Percentiles rank a stretch among this genome's conserved stretches.
Conservation (phyloP, 2,888 invertebrate species). For the Drosophila recens region DNA sequence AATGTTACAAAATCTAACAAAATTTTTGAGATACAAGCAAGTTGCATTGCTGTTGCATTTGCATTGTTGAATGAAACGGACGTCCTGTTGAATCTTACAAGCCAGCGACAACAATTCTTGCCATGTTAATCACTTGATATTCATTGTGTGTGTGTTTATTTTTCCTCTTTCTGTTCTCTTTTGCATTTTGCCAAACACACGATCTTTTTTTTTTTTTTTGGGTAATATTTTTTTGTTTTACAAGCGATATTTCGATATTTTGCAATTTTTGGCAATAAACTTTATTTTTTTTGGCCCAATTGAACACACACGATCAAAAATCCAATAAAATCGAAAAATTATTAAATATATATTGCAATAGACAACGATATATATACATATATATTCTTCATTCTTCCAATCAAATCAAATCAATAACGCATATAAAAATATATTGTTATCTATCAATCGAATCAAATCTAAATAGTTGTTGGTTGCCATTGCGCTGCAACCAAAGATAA, state of each 20-base stretch:
- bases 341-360: slow-evolving; percentile 12
- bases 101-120: slow-evolving; percentile 32
- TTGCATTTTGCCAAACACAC: slow-evolving; percentile 33
- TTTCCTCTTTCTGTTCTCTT: slow-evolving; percentile 34
- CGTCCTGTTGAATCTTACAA: slow-evolving; percentile 26
- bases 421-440: slow-evolving; percentile 15
- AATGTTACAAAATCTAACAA: slow-evolving; percentile 52
- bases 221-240: slow-evolving; percentile 21
- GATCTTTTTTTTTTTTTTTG: slow-evolving; percentile 11
- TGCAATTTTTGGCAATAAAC: slow-evolving; percentile 30
- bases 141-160: slow-evolving; percentile 51
- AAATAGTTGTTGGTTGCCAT: slow-evolving; percentile 75
- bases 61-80: slow-evolving; percentile 46
- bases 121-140: slow-evolving; percentile 57
- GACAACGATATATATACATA: slow-evolving; percentile 7
- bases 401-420: slow-evolving; percentile 6
- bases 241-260: slow-evolving; percentile 1
- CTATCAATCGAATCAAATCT: slow-evolving; percentile 15
- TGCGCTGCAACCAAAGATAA: slow-evolving; percentile 75
- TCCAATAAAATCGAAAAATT: slow-evolving; percentile 23
- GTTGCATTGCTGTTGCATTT: slow-evolving; percentile 63
- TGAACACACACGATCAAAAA: slow-evolving; percentile 51
- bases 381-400: not conserved
- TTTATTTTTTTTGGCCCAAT: slow-evolving; percentile 41
- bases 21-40: slow-evolving; percentile 56